These are phyloP conservation scores for Drosophila bunnanda DNA, from an alignment of 2,888 invertebrate genomes.

Conservation along the genomic window DNA sequence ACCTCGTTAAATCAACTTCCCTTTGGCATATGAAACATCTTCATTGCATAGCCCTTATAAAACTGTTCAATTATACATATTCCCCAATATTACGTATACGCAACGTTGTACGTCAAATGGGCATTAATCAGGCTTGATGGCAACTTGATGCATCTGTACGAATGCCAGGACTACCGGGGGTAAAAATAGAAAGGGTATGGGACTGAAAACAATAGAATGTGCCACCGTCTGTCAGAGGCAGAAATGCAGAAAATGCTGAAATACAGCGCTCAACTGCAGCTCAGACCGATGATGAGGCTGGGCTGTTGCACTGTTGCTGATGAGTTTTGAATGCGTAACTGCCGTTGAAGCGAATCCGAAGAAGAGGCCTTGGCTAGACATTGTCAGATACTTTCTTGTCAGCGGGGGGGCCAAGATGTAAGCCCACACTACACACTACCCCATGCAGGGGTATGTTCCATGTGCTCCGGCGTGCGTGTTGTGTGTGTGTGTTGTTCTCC, in stretches of 20 bases:
- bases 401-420: slow-evolving; percentile 35
- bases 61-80: not conserved
- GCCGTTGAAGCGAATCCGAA: slow-evolving; percentile 40
- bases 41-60: not conserved
- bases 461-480: slow-evolving; percentile 26
- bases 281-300: slow-evolving; percentile 42
- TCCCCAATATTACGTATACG: slow-evolving; percentile 56
- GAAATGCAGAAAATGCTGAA: slow-evolving; percentile 32
- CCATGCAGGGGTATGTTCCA: not conserved
- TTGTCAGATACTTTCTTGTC: slow-evolving; percentile 54
- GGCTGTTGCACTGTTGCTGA: slow-evolving; percentile 46
- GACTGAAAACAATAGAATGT: slow-evolving; percentile 51
- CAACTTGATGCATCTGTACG: slow-evolving; percentile 3
- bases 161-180: not conserved
- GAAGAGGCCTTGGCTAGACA: slow-evolving; percentile 28
- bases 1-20: not conserved
- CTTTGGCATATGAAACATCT: not conserved
- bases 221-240: slow-evolving; percentile 55
- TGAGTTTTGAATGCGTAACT: slow-evolving; percentile 73
- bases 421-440: not conserved
- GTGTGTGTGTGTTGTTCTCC: slow-evolving; percentile 14
- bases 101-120: slow-evolving; percentile 56
- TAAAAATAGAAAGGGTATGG: slow-evolving; percentile 2
- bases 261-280: slow-evolving; percentile 25
- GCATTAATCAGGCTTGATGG: slow-evolving; percentile 51